These are phyloP conservation scores for Diphyllodes magnificus DNA, from an alignment of 2,113 vertebrate genomes.

Conservation along the genomic window DNA sequence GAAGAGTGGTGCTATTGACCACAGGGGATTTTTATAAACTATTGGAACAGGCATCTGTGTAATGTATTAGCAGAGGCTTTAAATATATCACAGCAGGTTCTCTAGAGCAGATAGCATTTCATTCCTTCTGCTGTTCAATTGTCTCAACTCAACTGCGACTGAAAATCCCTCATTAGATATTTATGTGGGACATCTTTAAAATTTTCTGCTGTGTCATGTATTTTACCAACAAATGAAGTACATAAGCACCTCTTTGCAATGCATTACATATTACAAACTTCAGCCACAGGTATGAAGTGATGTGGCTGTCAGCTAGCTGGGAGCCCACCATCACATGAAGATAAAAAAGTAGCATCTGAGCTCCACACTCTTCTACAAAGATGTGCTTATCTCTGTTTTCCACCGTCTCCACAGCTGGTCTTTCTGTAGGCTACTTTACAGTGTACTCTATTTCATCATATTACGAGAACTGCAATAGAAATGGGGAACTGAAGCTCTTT, in stretches of 20 bases:
- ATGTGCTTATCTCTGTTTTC: not conserved
- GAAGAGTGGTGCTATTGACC: not conserved
- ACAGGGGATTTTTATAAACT: not conserved
- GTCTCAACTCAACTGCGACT: not conserved
- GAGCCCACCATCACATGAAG: not conserved
- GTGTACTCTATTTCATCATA: not conserved
- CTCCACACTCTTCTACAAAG: not conserved
- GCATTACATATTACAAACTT: fast-evolving
- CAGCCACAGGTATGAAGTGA: not conserved
- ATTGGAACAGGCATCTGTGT: not conserved
- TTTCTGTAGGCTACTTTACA: not conserved
- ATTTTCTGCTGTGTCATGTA: fast-evolving
- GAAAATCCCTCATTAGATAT: not conserved
- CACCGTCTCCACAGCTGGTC: not conserved
- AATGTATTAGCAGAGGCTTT: not conserved
- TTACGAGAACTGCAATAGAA: not conserved
- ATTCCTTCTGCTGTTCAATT: not conserved
- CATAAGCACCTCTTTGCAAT: not conserved
- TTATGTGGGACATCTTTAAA: not conserved
- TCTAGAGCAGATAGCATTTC: not conserved
- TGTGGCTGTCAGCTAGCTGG: not conserved
- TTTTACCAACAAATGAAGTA: not conserved
- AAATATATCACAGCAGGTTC: not conserved
- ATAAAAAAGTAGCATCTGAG: not conserved
- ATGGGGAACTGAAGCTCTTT: constrained; percentile 5